Base-by-base conservation (phyloP, 2,888 invertebrate species). In the Seladonia tumulorum region DNA sequence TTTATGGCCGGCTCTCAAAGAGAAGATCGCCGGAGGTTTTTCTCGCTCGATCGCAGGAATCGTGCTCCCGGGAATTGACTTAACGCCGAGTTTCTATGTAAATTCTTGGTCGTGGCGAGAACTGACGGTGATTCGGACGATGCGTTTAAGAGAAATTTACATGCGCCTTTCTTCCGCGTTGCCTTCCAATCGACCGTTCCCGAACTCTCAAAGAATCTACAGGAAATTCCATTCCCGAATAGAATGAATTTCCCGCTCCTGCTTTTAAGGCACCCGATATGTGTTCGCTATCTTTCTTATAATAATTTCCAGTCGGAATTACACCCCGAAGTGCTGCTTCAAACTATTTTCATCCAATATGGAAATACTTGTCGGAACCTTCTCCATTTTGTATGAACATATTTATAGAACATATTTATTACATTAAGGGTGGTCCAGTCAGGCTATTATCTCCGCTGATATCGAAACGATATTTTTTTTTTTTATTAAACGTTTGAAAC, bases 41-140 rank as follows among this genome's bases (percentile, higher is more conserved):
- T 16, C 87, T 85, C 85, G 81, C 73, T 68, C 77, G 83, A 83
- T 88, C 85, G 85, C 81, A 79, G 72, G 78, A 86, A 88, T 85
- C 82, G 72, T 77, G 79, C 85, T 63, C 82, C 71, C 45, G 82
- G 84, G 87, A 89, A 90, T 89, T 89, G 90, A 92, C 90, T 92
- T 91, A 91, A 89, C 88, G 83, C 87, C 72, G 87, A 91, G 89
- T 91, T 92, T 92, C 90, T 89, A 92, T 92, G 93, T 89, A 92
- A 93, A 93, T 92, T 70, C 71, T 72, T 71, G 74, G 57, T 71
- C 79, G 84, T 72, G 81, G 66, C 49, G 57, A 74, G 78, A 74
- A 74, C 83, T 60, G 81, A 74, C 63, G 86, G 85, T 72, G 83
- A 85, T 82, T 85, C 81, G 82, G 63, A 70, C 78, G 76, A 75